Conservation (phyloP, 2,888 invertebrate species). For the Ametastegia equiseti region DNA sequence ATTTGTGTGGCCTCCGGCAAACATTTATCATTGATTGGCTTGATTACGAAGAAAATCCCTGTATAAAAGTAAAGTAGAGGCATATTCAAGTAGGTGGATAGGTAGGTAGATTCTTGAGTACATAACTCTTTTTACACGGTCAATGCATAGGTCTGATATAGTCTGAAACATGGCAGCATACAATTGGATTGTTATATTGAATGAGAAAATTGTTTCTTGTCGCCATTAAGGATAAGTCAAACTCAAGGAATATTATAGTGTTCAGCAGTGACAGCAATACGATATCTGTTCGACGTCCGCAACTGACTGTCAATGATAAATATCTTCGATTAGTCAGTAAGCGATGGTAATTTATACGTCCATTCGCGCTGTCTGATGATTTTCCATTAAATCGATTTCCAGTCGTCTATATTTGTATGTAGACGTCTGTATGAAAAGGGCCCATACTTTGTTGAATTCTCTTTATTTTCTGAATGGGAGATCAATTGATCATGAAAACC, state of each 20-base stretch:
- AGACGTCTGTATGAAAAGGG: no score
- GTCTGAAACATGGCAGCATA: not conserved
- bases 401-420: not conserved
- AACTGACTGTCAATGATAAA: constrained; percentile 38
- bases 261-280: not conserved
- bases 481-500: no score
- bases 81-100: not conserved
- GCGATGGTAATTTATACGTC: constrained; percentile 49
- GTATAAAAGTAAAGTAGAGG: not conserved
- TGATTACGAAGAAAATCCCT: constrained; percentile 17
- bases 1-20: not conserved
- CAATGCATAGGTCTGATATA: not conserved
- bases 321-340: constrained; percentile 50
- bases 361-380: not conserved
- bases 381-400: constrained; percentile 10
- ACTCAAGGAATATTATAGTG: not conserved
- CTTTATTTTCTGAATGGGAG: no score
- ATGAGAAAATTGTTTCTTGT: not conserved
- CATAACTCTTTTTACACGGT: not conserved
- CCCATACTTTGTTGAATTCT: no score
- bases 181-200: no score
- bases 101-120: not conserved
- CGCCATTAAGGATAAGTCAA: not conserved
- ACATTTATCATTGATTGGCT: constrained; percentile 34
- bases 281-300: not conserved